Base-by-base conservation (phyloP, 2,113 vertebrate species). In the Sinocyclocheilus grahami region DNA sequence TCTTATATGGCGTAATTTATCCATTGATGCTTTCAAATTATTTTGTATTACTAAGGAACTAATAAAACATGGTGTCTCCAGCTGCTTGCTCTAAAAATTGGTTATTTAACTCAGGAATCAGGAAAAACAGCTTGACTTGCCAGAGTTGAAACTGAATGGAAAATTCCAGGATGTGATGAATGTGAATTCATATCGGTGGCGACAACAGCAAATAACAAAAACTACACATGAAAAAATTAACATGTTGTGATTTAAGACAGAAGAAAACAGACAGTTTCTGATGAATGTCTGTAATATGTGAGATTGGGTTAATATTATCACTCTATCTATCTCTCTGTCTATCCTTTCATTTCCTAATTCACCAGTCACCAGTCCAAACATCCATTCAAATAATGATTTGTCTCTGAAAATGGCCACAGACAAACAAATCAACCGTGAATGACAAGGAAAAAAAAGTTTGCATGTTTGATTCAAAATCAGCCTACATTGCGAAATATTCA, bases 201-300 rank as follows among this genome's bases (percentile, higher is more conserved):
- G 33, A 58, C 62, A 27, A 78, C 18, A 53, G 78, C 24, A 72
- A 63, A 83, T 39, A 51, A 78, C 30, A 82, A 78, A 85, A 76
- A 81, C 27, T 20, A 42, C 42, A 75, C 24, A 78, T 37, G 13
- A 85, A 20, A 30, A 72, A 69, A 86, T 80, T 20, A 46, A 65
- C 22, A 48, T 48, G 79, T 9, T 46, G 39, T 48, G n/a, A 30
- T 24, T n/a, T 16, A 10, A 46, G 20, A 79, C 22, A 46, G 6
- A 63, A 30, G 1, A 20, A n/a, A 80, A 63, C n/a, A 71, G 67
- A 72, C 5, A 0, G 37, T 30, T 46, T 81, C 30, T 58, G 51
- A 78, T 27, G 37, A 81, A 46, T 65, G 78, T 62, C 27, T 58
- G 33, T 39, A 46, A n/a, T 58, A 46, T 63, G 78, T 63, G 58